A percentile compares a stretch with the other conserved stretches of the same genome.
Evolutionary conservation across 2,888 invertebrate genomes (phyloP).

Genomic region (Ophioninae sp.): DNA sequence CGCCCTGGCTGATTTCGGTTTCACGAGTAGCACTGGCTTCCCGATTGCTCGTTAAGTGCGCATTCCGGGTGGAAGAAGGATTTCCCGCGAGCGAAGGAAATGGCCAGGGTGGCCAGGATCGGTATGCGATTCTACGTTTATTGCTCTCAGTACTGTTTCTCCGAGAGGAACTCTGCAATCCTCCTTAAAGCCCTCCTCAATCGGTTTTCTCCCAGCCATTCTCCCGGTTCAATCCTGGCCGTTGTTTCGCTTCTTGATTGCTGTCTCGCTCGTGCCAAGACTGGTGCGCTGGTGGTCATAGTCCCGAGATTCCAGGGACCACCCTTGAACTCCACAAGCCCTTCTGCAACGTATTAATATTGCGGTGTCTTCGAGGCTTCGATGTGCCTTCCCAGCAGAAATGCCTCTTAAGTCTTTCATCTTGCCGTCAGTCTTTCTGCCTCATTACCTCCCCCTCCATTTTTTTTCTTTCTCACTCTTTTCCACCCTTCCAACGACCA

Average conservation of each 20-base stretch:
- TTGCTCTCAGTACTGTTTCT: constrained; percentile 4
- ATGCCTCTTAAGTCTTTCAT: constrained; percentile 56
- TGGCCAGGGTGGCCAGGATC: constrained; percentile 12
- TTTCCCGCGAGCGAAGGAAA: constrained; percentile 50
- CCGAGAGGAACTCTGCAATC: not conserved
- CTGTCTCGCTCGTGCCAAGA: not conserved
- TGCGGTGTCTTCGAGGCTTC: constrained; percentile 39
- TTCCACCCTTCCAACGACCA: not conserved
- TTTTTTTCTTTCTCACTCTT: constrained; percentile 5
- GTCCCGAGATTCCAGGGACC: not conserved
- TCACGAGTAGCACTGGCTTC: not conserved
- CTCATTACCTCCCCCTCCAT: constrained; percentile 42
- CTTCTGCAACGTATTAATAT: constrained; percentile 58
- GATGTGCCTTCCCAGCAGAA: constrained; percentile 18
- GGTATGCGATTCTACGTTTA: constrained; percentile 19
- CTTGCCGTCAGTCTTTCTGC: constrained; percentile 53
- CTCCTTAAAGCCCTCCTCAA: not conserved
- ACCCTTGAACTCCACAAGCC: not conserved
- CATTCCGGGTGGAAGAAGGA: constrained; percentile 44
- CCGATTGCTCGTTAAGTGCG: constrained; percentile 49
- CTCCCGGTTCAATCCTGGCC: not conserved
- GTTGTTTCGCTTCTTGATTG: not conserved
- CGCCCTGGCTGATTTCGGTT: constrained; percentile 4
- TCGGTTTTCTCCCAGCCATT: not conserved
- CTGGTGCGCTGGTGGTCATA: constrained; percentile 16